Percentiles rank a stretch among this genome's conserved stretches.
phyloP scores from a whole-genome alignment of 2,113 vertebrate species.

The Hippocampus zosterae region DNA sequence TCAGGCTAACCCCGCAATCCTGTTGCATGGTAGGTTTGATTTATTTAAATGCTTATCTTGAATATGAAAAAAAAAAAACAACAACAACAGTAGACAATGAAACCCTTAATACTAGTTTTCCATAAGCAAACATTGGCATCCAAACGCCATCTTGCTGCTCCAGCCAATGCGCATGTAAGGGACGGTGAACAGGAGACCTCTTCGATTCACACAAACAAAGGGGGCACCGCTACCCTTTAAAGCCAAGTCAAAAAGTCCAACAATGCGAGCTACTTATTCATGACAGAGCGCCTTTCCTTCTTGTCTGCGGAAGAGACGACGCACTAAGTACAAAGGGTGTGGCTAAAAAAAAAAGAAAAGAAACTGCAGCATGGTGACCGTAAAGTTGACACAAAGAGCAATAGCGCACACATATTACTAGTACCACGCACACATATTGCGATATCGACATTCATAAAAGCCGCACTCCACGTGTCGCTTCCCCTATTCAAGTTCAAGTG shows the following conservation, averaged over 20 bases:
- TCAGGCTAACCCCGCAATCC: too few species aligned
- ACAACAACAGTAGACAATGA: neutral
- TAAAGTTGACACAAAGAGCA: constrained; percentile 15
- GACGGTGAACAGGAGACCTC: constrained; percentile 22
- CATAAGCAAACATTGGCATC: neutral
- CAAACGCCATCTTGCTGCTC: constrained; percentile 68
- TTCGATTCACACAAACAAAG: constrained; percentile 15
- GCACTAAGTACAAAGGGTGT: constrained; percentile 48
- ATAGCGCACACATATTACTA: neutral
- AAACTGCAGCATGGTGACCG: constrained; percentile 44
- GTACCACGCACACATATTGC: neutral
- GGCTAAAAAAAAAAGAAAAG: constrained; percentile 30
- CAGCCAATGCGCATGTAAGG: constrained; percentile 54
- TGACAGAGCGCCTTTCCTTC: constrained; percentile 26
- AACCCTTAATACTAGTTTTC: neutral
- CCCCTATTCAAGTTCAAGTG: neutral
- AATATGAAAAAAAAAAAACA: neutral
- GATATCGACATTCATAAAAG: neutral
- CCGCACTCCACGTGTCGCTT: neutral
- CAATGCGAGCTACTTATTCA: constrained; percentile 39
- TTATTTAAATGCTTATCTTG: neutral
- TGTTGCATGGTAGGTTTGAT: neutral
- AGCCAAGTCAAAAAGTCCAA: constrained; percentile 33
- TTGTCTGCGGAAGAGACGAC: constrained; percentile 35
- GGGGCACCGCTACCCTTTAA: neutral